Evolutionary conservation across 1,140 invertebrate species (phyloP).

Genomic region (Geopemphigus sp.): DNA sequence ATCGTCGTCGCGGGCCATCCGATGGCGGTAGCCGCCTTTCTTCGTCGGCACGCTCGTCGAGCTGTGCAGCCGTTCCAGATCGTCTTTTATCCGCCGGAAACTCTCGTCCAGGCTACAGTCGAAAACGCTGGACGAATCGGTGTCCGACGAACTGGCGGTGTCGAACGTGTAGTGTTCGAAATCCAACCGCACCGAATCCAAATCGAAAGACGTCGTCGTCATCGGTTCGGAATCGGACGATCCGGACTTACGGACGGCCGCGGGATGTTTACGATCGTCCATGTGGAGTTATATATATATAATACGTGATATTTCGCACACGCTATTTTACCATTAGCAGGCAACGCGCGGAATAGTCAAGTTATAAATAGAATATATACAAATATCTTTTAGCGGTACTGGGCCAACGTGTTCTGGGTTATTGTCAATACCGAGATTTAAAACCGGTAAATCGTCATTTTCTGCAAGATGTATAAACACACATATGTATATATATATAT

Average conservation of each 20-base stretch:
- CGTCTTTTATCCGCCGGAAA: constrained; percentile 14
- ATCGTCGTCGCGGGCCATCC: neutral
- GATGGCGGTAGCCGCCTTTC: neutral
- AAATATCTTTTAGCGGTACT: constrained; percentile 15
- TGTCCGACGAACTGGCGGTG: neutral
- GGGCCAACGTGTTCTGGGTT: constrained; percentile 32
- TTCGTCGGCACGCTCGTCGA: neutral
- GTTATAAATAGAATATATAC: constrained; percentile 40
- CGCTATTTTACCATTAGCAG: neutral
- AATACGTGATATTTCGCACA: neutral
- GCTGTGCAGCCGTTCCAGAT: neutral
- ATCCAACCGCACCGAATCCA: constrained; percentile 11
- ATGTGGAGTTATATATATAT: no score
- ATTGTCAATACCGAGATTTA: neutral
- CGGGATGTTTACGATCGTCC: neutral
- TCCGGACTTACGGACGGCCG: no score
- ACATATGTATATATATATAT: no score
- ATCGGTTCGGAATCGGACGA: neutral
- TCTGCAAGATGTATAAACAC: constrained; percentile 28
- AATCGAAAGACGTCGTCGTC: neutral
- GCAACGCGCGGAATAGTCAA: neutral
- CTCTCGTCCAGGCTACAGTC: constrained; percentile 16
- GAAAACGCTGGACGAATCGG: neutral
- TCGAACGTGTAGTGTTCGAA: neutral
- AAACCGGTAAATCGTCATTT: constrained; percentile 10